Base-by-base conservation (phyloP, 2,113 vertebrate species). In the Petrocephalus microphthalmus region DNA sequence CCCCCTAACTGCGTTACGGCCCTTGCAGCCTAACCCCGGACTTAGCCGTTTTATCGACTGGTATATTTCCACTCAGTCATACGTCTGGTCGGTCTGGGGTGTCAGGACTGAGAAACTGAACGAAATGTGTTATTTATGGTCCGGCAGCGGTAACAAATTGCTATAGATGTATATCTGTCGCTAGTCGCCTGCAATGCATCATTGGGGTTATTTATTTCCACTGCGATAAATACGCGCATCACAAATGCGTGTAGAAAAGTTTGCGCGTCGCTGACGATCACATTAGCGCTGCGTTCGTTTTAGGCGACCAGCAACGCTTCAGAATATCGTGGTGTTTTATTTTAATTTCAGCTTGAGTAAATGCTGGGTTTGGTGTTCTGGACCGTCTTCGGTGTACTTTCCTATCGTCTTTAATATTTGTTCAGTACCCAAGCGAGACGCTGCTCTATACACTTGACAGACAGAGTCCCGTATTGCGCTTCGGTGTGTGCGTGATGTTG, bases 401-500 rank as follows among this genome's bases (percentile, higher is more conserved):
- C 71, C 15, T 29, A 37, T 42, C 33, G 71, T 42, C 33, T 78
- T 42, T 19, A 7, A 29, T 78, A 42, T 19, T 78, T 17, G 29
- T 78, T 78, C 71, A 78, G 71, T 78, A 37, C 33, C 71, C 33
- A 33, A 5, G 71, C 71, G 71, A 74, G 13, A 5, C 29, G 2
- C 19, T 22, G 56, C 17, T 57, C 19, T 57, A 22, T 2, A 71
- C 67, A 74, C 67, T 74, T 74, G 67, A 74, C 37, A 29, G 11
- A 37, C 5, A 71, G 25, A 78, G 71, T 10, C 37, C 29, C 71
- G 29, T 54, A 54, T 54, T 54, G 53, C 1, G 42, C 53, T 7
- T 17, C 88, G 91, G 92, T 92, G 92, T 91, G 89, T 96, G 95
- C 94, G 95, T 94, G 93, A 92, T 93, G 90, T 92, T 94, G 95